phyloP scores from a whole-genome alignment of 2,113 vertebrate genomes.

The Dipodomys spectabilis region DNA sequence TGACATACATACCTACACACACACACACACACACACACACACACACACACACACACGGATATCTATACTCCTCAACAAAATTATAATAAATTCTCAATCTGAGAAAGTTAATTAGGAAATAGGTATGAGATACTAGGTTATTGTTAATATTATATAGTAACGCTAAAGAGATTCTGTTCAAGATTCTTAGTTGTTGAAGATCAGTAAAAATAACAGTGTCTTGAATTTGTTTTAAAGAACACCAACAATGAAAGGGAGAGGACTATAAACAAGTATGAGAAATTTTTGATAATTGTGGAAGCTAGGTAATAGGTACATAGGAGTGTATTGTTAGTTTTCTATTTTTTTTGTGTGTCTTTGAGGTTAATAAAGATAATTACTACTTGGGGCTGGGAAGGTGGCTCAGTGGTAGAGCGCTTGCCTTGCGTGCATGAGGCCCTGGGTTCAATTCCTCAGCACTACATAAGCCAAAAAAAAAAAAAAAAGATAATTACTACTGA shows the following conservation, averaged over 20 bases:
- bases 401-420: no score
- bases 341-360: conserved; percentile 42
- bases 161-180: neutral
- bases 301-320: neutral
- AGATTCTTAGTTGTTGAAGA: conserved; percentile 32
- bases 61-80: conserved; percentile 10
- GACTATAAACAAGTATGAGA: neutral
- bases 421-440: no score
- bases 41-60: no score
- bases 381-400: neutral
- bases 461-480: no score
- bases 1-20: no score
- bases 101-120: conserved; percentile 50
- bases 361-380: neutral
- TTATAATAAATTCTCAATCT: conserved; percentile 29
- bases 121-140: conserved; percentile 25
- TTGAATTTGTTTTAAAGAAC: conserved; percentile 27
- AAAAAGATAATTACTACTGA: neutral
- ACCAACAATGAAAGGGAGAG: neutral
- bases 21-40: no score
- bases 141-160: neutral
- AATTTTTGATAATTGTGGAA: conserved; percentile 30
- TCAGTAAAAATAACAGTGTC: neutral
- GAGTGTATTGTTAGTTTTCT: neutral
- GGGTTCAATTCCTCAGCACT: no score